Evolutionary conservation across 2,113 vertebrate species (phyloP), one percentile per base, ranked within the genome.

Genomic region (Syngnathoides biaculeatus): DNA sequence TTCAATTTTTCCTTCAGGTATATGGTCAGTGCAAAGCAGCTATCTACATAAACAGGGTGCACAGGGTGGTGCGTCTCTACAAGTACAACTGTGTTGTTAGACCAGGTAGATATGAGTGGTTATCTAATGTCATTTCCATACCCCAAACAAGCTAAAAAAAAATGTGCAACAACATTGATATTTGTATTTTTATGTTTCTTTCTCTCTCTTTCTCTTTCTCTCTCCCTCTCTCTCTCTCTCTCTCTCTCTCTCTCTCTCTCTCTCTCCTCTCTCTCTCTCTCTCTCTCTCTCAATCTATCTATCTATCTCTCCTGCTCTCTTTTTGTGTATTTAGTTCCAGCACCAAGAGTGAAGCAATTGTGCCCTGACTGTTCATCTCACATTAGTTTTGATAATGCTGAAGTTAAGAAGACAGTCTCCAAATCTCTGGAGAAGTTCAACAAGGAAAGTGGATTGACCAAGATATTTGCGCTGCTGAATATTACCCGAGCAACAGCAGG

Each of bases 11-110:
- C 71, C 12, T 67, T 26, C 80, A 93, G 92, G 83, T 90, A 0
- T 92, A 92, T 40, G 92, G 92, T 57, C 88, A 86, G 62, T 93
- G 92, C 72, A 90, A 89, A 68, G 87, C 83, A 27, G 69, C 58
- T 9, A 89, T 92, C 69, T 92, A 74, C 80, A 84, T 92, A 56
- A 88, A 67, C 35, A 88, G 43, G 69, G 64, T 80, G 27, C 58
- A 91, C 17, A 85, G 89, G 74, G 87, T 91, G 47, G 72, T 80
- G 42, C 88, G 88, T 11, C 87, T 93, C 55, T 90, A 91, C 78
- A 91, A 86, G 66, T 92, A 92, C 71, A 24, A 59, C 56, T 93
- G 92, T 53, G 10, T 4, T 0, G 5, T 92, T 50, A 87, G 90
- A 77, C 90, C 87, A 89, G 88, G 92, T 93, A 84, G 67, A 56